phyloP scores from a whole-genome alignment of 2,888 invertebrate species.

The Stramonita haemastoma region DNA sequence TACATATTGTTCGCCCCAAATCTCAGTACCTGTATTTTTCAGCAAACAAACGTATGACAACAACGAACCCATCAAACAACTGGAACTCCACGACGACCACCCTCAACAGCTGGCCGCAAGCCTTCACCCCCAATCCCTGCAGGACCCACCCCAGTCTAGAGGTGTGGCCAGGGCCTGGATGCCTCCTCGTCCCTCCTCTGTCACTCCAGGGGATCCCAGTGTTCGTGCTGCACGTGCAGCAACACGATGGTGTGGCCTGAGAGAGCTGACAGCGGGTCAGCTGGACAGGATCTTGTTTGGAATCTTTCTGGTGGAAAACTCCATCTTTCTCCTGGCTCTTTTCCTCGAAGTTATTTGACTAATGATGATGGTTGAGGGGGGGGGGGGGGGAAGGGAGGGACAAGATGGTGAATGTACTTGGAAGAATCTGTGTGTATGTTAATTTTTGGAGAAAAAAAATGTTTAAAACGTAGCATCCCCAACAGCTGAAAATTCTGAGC shows the following conservation, averaged over 20 bases:
- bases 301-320: neutral
- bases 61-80: neutral
- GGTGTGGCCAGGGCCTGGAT: neutral
- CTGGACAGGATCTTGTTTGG: neutral
- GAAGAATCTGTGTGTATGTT: no score
- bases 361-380: no score
- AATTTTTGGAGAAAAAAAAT: no score
- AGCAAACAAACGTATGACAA: no score
- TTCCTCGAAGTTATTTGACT: no score
- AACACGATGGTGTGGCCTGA: neutral
- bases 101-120: neutral
- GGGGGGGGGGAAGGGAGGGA: no score
- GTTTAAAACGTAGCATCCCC: no score
- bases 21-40: no score
- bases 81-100: neutral
- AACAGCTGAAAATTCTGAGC: no score
- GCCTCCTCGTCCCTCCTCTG: neutral
- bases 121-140: neutral
- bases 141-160: neutral
- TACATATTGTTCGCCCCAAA: no score
- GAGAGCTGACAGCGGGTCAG: neutral
- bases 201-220: neutral
- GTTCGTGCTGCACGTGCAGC: neutral
- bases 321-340: neutral
- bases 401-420: no score